phyloP scores from a whole-genome alignment of 1,140 invertebrate genomes.

The Brachionus paranguensis region DNA sequence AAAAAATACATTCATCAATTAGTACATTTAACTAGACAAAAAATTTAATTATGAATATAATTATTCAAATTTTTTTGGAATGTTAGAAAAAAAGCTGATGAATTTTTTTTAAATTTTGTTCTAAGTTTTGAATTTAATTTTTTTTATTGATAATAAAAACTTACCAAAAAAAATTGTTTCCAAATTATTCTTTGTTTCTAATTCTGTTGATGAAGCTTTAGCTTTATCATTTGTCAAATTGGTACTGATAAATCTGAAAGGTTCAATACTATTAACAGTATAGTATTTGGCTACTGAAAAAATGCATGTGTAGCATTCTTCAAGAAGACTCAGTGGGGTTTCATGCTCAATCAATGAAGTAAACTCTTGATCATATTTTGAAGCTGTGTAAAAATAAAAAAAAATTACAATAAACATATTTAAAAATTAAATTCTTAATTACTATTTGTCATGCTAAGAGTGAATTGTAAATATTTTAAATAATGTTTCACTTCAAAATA shows the following conservation, averaged over 20 bases:
- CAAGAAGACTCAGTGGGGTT: constrained; percentile 24
- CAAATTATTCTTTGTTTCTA: neutral
- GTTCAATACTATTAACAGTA: constrained; percentile 21
- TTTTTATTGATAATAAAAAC: neutral
- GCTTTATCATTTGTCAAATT: neutral
- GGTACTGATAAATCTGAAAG: constrained; percentile 2
- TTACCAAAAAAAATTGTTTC: constrained; percentile 23
- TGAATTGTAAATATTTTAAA: constrained; percentile 24
- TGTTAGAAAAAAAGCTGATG: too few relatives aligned
- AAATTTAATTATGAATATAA: too few relatives aligned
- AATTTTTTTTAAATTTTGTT: too few relatives aligned
- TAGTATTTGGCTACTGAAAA: constrained; percentile 26
- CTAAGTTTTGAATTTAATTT: too few relatives aligned
- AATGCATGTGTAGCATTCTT: constrained; percentile 38
- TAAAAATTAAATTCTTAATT: neutral
- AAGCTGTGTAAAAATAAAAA: neutral
- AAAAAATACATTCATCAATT: too few relatives aligned
- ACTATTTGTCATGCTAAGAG: neutral
- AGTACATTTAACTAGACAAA: too few relatives aligned
- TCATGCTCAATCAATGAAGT: neutral
- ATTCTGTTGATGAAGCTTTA: neutral
- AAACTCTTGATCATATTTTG: constrained; percentile 11
- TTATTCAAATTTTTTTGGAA: too few relatives aligned
- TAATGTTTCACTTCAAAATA: constrained; percentile 3
- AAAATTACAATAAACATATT: neutral